Evolutionary conservation across 2,113 vertebrate genomes (phyloP), one percentile per base, ranked within the genome.

Genomic region (Halcyon senegalensis): DNA sequence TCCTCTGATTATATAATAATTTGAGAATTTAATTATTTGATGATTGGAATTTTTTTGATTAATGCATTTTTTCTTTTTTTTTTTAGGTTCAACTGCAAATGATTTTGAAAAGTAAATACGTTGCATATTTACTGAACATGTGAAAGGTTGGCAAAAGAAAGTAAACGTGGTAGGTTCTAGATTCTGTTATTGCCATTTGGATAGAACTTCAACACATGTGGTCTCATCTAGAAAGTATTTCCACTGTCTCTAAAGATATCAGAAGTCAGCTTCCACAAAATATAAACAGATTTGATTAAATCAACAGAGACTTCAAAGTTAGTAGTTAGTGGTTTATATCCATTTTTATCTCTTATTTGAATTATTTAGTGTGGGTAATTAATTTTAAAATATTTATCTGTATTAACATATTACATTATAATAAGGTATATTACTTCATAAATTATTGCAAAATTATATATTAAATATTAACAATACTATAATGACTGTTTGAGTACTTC

Each of bases 271-370:
- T 99, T 28, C 96, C 98, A 50, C 69, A 97, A 84, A 72, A 84
- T 66, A 86, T 97, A 31, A 96, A 95, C 39, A 91, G 96, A 83
- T 98, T 98, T 59, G 94, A 98, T 79, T 87, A 74, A 58, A 97
- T 98, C 62, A 97, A 99, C 90, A 84, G 94, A 25, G 98, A 98
- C 90, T 99, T 99, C 96, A 98, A 99, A 98, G 98, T 99, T 79
- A 12, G 31, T 63, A 68, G n/a, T 28, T 73, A 64, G 18, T 39
- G 10, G 9, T 51, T 93, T 69, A 27, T 64, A 28, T 84, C 31
- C 8, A 11, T 72, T 80, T 79, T 7, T 48, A 51, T 28, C 30
- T 75, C 58, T 24, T 11, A 62, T 56, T 81, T 66, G 16, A 76
- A 67, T 44, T 70, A 51, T 20, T 81, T 44, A 43, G 11, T 46